Base-by-base conservation (phyloP, 2,888 invertebrate genomes). In the Endotricha flammealis region DNA sequence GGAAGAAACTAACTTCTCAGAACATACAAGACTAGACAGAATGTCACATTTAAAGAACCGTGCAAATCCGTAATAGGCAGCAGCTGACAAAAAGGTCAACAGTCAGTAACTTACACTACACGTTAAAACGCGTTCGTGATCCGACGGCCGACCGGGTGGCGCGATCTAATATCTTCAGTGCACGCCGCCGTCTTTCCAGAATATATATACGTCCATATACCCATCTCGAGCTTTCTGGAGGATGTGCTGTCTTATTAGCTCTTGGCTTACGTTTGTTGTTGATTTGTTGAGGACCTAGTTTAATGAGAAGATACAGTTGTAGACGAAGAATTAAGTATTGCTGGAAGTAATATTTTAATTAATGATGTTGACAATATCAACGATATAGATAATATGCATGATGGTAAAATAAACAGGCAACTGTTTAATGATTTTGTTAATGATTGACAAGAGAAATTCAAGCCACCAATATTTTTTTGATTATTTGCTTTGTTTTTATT, bases 121-220 rank as follows among this genome's bases (percentile, higher is more conserved):
- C 51, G 14, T 25, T 39, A 62, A 52, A 65, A 65, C 64, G 57
- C 57, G 64, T 61, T 73, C 75, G 72, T 78, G 79, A 76, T 75
- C 67, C 67, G 47, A 41, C 58, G 63, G 65, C 65, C 65, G 63
- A 66, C 74, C 69, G 72, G 71, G 73, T 71, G 73, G 71, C 56
- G 59, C 57, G 69, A 60, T 61, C 64, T 64, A 64, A 68, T 68
- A 68, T 61, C 58, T 54, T 60, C 48, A 45, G 53, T 46, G 52
- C 53, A 49, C 52, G 55, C 63, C 58, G 64, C 54, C 53, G 49
- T 53, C 55, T 52, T 50, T 48, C 43, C 50, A 43, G 20, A 20
- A 20, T 20, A n/a, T 20, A 6, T 20, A 20, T 20, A 20, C 20
- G 20, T 20, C 6, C 20, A n/a, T 20, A 20, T 20, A 20, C 6